phyloP scores from a whole-genome alignment of 2,113 vertebrate genomes.

The Chelonoidis abingdonii region DNA sequence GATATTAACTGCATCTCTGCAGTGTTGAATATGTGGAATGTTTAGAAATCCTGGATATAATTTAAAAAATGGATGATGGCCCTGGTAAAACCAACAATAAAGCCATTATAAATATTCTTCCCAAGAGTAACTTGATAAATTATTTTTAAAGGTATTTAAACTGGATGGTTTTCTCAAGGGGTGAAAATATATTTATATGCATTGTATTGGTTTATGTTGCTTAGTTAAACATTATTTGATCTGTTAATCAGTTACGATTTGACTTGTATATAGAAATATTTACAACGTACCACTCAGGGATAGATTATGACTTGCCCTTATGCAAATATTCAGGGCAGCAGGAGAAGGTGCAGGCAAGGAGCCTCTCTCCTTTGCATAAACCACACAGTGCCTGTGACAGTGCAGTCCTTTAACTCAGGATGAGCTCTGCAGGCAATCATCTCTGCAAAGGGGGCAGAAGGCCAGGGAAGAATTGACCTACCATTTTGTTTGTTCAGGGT shows the following conservation, averaged over 20 bases:
- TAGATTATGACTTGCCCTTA: neutral
- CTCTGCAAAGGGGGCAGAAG: neutral
- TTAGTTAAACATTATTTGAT: neutral
- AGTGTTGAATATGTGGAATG: neutral
- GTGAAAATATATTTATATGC: neutral
- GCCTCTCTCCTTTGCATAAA: rapidly evolving
- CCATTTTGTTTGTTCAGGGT: neutral
- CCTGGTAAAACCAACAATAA: neutral
- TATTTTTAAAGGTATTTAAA: neutral
- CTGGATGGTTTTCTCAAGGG: neutral
- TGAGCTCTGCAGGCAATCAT: neutral
- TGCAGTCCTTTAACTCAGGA: neutral
- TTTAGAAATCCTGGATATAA: rapidly evolving
- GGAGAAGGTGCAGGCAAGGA: neutral
- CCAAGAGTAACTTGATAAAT: rapidly evolving
- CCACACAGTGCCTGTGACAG: neutral
- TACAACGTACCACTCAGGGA: neutral
- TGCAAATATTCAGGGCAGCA: neutral
- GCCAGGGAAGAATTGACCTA: neutral
- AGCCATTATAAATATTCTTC: neutral
- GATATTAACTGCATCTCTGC: neutral
- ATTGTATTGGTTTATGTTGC: neutral
- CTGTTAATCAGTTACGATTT: neutral
- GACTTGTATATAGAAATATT: neutral
- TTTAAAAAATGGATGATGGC: neutral